Conservation (phyloP, 2,113 vertebrate species). For the Tylochromis polylepis region DNA sequence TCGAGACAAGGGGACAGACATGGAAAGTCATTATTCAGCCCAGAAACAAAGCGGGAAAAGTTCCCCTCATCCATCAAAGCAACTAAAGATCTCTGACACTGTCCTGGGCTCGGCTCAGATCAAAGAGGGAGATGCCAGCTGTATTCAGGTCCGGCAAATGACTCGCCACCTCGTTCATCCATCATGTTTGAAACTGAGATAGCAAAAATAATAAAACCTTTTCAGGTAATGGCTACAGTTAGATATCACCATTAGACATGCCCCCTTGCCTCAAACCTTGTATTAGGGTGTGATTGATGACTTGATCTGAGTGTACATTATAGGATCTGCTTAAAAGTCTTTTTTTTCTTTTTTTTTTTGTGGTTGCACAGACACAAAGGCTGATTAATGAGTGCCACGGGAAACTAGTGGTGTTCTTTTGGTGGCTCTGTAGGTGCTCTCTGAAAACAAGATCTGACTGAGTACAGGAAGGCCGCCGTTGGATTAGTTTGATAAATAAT, state of each 20-base stretch:
- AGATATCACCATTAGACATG: constrained; percentile 34
- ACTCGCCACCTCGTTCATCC: constrained; percentile 44
- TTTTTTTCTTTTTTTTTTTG: background rate
- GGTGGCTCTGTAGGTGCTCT: constrained; percentile 1
- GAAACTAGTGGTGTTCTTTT: constrained; percentile 15
- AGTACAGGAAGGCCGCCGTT: background rate
- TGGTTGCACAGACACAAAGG: background rate
- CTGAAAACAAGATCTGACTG: constrained; percentile 14
- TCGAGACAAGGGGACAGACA: constrained; percentile 34
- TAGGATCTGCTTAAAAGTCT: constrained; percentile 54
- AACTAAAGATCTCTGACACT: constrained; percentile 55
- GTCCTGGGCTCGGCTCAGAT: constrained; percentile 35
- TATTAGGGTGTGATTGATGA: constrained; percentile 61
- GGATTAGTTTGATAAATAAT: constrained; percentile 27
- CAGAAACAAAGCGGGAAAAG: constrained; percentile 52
- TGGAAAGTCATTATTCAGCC: constrained; percentile 50
- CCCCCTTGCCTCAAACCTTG: constrained; percentile 25
- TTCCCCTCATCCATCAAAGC: constrained; percentile 62
- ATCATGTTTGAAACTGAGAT: constrained; percentile 52
- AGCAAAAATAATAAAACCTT: constrained; percentile 56
- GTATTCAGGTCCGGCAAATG: constrained; percentile 34
- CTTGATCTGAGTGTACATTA: constrained; percentile 46
- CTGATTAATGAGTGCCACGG: constrained; percentile 39
- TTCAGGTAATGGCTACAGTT: constrained; percentile 56
- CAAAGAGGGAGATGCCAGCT: constrained; percentile 30